Evolutionary conservation across 2,113 vertebrate genomes (phyloP), one percentile per base, ranked within the genome.

Genomic region (Larimichthys polyactis): DNA sequence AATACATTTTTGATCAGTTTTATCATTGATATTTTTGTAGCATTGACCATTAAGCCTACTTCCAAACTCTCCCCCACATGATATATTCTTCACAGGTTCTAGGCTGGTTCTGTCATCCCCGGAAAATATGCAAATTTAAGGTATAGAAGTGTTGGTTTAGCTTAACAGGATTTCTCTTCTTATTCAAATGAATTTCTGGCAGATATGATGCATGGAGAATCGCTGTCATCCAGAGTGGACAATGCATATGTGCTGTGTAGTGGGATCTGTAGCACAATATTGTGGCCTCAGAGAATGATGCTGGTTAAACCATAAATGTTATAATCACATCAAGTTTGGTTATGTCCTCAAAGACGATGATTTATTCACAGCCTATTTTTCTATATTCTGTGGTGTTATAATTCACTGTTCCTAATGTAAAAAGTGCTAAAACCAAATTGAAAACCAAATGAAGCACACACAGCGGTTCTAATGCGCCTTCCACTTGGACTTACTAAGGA

Each of bases 401-500:
- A 36, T 52, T 19, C 29, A 27, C 27, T 27, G 4, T 22, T 17
- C 8, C 11, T 24, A 15, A 48, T 14, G 0, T 52, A 7, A 43
- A 74, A 79, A 46, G 4, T 4, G 7, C 8, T 40, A 20, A 49
- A 49, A 22, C 11, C 5, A 77, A 67, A 52, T 9, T 5, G 27
- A 20, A 49, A 49, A 22, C 11, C 5, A 77, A 67, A 52, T 9
- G 16, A 75, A 32, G 51, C 59, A 44, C 11, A 11, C 52, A 29
- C 0, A 17, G 1, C 22, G 72, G 14, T 79, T 20, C 65, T 27
- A 27, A 29, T 51, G 29, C 57, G 36, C 29, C 46, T 64, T 72
- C 29, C 29, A 36, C 57, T 63, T 17, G 14, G 10, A 79, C 43
- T 79, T 44, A 65, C 70, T 71, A 85, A 87, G 75, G 87, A 87